phyloP scores from a whole-genome alignment of 2,797 vertebrate species.

The Typhlichthys eigenmanni region DNA sequence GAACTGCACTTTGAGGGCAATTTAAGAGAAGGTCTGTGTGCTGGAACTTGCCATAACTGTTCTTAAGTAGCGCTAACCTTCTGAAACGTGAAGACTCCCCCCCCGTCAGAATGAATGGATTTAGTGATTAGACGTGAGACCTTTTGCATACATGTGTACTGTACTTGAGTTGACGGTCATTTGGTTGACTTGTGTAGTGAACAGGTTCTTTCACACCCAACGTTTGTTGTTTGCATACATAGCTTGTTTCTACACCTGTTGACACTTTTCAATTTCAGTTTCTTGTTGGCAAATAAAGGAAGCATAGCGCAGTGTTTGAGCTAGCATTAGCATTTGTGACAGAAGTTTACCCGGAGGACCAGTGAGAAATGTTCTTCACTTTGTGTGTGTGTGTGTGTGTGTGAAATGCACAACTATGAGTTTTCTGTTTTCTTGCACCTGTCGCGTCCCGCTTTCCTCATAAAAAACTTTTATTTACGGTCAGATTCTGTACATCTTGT shows the following conservation, averaged over 20 bases:
- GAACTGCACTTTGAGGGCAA: constrained; percentile 72
- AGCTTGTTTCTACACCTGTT: constrained; percentile 19
- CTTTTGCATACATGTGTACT: constrained; percentile 76
- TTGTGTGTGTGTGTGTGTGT: constrained; percentile 19
- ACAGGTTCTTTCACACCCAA: constrained; percentile 15
- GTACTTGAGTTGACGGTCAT: constrained; percentile 82
- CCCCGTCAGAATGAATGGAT: constrained; percentile 78
- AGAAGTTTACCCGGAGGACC: neutral
- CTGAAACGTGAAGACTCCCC: constrained; percentile 70
- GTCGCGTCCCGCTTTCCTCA: constrained; percentile 37
- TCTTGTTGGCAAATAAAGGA: constrained; percentile 26
- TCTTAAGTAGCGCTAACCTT: constrained; percentile 90
- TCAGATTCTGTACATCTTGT: constrained; percentile 63
- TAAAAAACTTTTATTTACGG: constrained; percentile 12
- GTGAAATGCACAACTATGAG: constrained; percentile 25
- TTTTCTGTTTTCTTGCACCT: constrained; percentile 28
- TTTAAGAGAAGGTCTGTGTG: constrained; percentile 74
- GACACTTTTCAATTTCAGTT: constrained; percentile 10
- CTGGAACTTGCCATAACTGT: constrained; percentile 87
- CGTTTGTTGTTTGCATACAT: neutral
- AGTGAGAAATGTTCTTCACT: constrained; percentile 29
- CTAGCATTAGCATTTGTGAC: constrained; percentile 24
- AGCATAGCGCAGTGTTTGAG: constrained; percentile 13
- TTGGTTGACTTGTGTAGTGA: constrained; percentile 31
- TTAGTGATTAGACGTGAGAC: constrained; percentile 80